Conservation (phyloP, 2,113 vertebrate genomes). For the Psilopogon haemacephalus region DNA sequence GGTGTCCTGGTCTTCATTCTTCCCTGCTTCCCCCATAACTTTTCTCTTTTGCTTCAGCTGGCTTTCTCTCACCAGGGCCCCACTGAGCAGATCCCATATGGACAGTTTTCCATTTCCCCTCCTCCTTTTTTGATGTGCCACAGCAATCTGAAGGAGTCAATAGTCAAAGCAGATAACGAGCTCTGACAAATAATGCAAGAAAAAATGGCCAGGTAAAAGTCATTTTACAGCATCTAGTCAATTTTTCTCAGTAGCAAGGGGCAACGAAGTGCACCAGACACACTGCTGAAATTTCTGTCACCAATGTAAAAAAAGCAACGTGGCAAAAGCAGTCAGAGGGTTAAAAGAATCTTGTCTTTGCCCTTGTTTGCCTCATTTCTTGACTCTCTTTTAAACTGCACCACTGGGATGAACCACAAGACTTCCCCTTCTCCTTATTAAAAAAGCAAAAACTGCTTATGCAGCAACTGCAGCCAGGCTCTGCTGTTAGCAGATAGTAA, state of each 20-base stretch:
- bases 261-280: neutral
- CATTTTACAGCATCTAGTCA: neutral
- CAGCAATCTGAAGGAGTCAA: neutral
- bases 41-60: neutral
- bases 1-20: neutral
- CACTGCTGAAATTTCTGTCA: neutral
- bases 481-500: constrained; percentile 68
- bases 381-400: constrained; percentile 66
- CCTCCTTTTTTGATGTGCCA: neutral
- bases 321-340: constrained; percentile 9
- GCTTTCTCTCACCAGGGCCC: neutral
- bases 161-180: neutral
- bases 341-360: constrained; percentile 56
- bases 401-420: constrained; percentile 71
- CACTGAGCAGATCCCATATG: neutral
- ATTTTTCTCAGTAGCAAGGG: neutral
- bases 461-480: constrained; percentile 75
- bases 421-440: constrained; percentile 69
- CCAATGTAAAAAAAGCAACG: neutral
- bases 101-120: neutral
- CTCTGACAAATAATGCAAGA: neutral
- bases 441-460: constrained; percentile 81
- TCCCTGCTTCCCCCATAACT: neutral
- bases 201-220: neutral
- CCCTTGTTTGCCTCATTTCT: constrained; percentile 58